Evolutionary conservation across 1,140 invertebrate species (phyloP), one percentile per base, ranked within the genome.

Genomic region (Atta colombica): DNA sequence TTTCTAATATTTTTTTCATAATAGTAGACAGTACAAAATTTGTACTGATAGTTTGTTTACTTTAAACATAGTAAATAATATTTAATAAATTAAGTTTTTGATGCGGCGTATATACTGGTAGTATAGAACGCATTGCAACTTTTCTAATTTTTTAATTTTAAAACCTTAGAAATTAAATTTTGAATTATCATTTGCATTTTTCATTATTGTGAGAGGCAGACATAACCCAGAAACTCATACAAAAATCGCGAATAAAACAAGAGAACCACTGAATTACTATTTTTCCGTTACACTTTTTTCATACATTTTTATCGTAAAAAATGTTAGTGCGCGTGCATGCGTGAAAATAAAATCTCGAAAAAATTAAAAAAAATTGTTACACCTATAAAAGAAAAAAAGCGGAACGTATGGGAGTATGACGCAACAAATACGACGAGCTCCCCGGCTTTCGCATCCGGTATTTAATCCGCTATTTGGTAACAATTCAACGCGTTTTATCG

Each of bases 401-500:
- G 7, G 12, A 0, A n/a, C 61, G 16, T 21, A 45, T 16, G 18
- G 35, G 10, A 45, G 35, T 18, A 35, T 14, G 25, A 84, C 21
- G 66, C 14, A 74, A 84, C 31, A 49, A 61, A 61, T 75, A 49
- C 28, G 25, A 74, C 28, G 8, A 74, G 71, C 55, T 39, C 14
- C 14, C 2, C 18, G 39, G 8, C 5, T 71, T 31, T 55, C 49
- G 39, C 18, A 10, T 75, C 25, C 69, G 80, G 55, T 75, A 61
- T 75, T 84, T 84, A 61, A 84, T 84, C 80, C 69, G 80, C 55
- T 51, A 53, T 84, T 84, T n/a, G 80, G 25, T 74, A 75, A 84
- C 80, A 75, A 84, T 84, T 74, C 80, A 84, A 35, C 68, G 39
- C 28, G 68, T 75, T 84, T 84, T 84, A 84, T 84, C 80, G 68